phyloP scores from a whole-genome alignment of 1,140 invertebrate species.

The Drosophila leontia region DNA sequence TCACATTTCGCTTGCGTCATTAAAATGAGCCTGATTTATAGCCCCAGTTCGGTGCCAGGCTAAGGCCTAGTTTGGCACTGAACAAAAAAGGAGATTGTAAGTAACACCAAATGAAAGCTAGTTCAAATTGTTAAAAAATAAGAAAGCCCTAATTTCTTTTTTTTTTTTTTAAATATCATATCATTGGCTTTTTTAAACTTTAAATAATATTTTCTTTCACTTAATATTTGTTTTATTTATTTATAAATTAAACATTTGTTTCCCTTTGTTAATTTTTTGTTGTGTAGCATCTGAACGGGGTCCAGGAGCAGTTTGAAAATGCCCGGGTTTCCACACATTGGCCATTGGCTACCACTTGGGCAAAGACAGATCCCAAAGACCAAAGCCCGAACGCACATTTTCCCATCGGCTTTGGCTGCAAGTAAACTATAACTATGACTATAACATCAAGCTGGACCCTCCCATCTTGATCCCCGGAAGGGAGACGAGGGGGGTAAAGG shows the following conservation, averaged over 20 bases:
- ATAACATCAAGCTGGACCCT: conserved; percentile 55
- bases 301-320: conserved; percentile 40
- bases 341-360: conserved; percentile 75
- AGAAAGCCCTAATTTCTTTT: background rate
- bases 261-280: background rate
- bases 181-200: no score
- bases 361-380: conserved; percentile 36
- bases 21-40: conserved; percentile 83
- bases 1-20: conserved; percentile 79
- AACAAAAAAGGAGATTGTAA: no score
- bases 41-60: conserved; percentile 31
- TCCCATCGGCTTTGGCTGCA: conserved; percentile 60
- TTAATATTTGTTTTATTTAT: background rate
- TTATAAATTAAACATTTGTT: background rate
- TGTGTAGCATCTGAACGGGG: conserved; percentile 16
- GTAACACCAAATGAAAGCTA: background rate
- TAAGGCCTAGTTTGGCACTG: conserved; percentile 26
- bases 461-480: conserved; percentile 15
- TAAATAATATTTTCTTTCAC: background rate
- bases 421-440: conserved; percentile 73
- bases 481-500: background rate
- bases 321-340: conserved; percentile 81
- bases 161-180: no score
- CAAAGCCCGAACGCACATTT: conserved; percentile 66
- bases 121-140: background rate